Percentiles rank a stretch among this genome's conserved stretches.
phyloP scores from a whole-genome alignment of 1,140 invertebrate species.

The Lepidurus couesii region DNA sequence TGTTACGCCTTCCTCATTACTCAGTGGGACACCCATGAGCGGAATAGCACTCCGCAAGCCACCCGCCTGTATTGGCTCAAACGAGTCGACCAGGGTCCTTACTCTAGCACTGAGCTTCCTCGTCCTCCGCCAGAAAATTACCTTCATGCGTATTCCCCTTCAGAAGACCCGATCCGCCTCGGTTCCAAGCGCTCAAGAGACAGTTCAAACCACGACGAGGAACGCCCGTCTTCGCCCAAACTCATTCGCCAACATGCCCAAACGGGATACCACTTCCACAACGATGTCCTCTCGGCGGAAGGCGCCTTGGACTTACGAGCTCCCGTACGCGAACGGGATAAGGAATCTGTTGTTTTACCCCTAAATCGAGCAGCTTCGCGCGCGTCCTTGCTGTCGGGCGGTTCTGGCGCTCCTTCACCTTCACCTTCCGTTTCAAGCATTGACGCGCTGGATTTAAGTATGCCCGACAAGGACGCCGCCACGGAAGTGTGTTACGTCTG shows the following conservation, averaged over 20 bases:
- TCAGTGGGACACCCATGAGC: constrained; percentile 85
- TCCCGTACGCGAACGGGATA: constrained; percentile 35
- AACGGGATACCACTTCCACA: constrained; percentile 1
- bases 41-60: constrained; percentile 70
- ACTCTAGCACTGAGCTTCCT: constrained; percentile 63
- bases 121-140: constrained; percentile 19
- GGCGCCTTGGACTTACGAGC: constrained; percentile 56
- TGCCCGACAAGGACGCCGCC: constrained; percentile 83
- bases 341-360: neutral
- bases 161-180: neutral
- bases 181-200: constrained; percentile 23
- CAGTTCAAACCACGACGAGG: constrained; percentile 4
- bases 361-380: constrained; percentile 20
- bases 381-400: constrained; percentile 24
- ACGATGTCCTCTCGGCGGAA: constrained; percentile 41
- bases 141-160: neutral
- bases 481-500: constrained; percentile 76
- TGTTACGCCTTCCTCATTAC: constrained; percentile 77
- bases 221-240: constrained; percentile 24
- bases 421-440: constrained; percentile 44
- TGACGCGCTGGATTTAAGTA: constrained; percentile 77
- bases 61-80: constrained; percentile 90
- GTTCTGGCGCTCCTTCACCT: constrained; percentile 29
- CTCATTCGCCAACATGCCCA: neutral
- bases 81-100: constrained; percentile 77